A percentile compares a stretch with the other conserved stretches of the same genome.
Conservation (phyloP, 2,888 invertebrate genomes). For the Sipha maydis region DNA sequence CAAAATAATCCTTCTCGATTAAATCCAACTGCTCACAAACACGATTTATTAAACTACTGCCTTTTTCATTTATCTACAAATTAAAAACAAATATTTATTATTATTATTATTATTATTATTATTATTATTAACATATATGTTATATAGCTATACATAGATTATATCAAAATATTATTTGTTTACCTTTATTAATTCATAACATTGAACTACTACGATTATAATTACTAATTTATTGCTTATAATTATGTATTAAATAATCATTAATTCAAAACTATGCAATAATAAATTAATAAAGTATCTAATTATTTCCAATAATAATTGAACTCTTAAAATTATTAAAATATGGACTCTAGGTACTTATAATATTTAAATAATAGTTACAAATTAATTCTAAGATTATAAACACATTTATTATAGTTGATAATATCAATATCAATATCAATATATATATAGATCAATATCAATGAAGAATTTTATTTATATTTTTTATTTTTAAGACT, state of each 20-base stretch:
- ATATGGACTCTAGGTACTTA: neutral
- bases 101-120: neutral
- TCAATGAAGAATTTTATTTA: no score
- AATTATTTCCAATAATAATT: neutral
- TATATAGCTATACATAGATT: neutral
- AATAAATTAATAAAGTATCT: no score
- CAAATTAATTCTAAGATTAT: neutral
- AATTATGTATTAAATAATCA: neutral
- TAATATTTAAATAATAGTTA: neutral
- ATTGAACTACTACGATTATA: neutral
- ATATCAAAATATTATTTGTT: neutral
- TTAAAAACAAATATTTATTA: slow-evolving; percentile 63
- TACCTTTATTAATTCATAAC: neutral
- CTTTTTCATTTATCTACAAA: slow-evolving; percentile 86
- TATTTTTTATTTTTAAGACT: neutral
- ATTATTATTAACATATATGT: neutral
- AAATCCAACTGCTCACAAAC: slow-evolving; percentile 91
- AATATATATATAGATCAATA: no score
- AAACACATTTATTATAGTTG: neutral
- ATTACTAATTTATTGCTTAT: neutral
- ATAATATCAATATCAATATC: no score
- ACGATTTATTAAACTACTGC: slow-evolving; percentile 88
- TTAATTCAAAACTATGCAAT: neutral
- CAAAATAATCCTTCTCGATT: slow-evolving; percentile 93
- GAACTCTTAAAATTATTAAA: neutral